Evolutionary conservation across 2,888 invertebrate species (phyloP).

Genomic region (Caenorhabditis sp.): DNA sequence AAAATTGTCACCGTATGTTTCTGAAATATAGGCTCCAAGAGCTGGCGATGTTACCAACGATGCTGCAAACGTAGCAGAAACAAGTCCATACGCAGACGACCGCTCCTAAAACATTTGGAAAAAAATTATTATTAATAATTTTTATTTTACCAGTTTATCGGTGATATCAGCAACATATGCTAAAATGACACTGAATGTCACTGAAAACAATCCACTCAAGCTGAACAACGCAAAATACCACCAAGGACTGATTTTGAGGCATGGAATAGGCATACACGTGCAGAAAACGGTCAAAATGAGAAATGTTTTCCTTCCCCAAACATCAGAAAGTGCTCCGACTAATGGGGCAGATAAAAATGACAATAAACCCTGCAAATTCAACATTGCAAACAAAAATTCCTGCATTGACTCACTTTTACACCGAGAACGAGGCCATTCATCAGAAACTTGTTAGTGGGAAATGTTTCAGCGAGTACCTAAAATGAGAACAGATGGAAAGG

Average conservation of each 20-base stretch:
- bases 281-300: conserved; percentile 82
- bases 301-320: conserved; percentile 98
- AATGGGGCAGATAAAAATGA: conserved; percentile 96
- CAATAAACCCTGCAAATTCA: conserved; percentile 80
- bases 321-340: conserved; percentile 95
- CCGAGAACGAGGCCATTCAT: conserved; percentile 99
- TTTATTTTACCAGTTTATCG: conserved; percentile 76
- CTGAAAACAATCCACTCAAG: conserved; percentile 97
- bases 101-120: conserved; percentile 48
- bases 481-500: conserved; percentile 12
- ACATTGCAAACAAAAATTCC: neutral
- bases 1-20: conserved; percentile 82
- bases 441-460: conserved; percentile 97
- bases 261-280: conserved; percentile 96
- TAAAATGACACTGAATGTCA: conserved; percentile 98
- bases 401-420: conserved; percentile 78
- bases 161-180: conserved; percentile 99
- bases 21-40: conserved; percentile 80
- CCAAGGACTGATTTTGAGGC: conserved; percentile 98
- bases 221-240: conserved; percentile 99
- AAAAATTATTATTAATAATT: no score
- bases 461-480: conserved; percentile 90
- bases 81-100: conserved; percentile 72
- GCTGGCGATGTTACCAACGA: conserved; percentile 98
- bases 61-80: conserved; percentile 98